phyloP scores from a whole-genome alignment of 2,797 vertebrate genomes.

The Parauchenoglanis punctatus region DNA sequence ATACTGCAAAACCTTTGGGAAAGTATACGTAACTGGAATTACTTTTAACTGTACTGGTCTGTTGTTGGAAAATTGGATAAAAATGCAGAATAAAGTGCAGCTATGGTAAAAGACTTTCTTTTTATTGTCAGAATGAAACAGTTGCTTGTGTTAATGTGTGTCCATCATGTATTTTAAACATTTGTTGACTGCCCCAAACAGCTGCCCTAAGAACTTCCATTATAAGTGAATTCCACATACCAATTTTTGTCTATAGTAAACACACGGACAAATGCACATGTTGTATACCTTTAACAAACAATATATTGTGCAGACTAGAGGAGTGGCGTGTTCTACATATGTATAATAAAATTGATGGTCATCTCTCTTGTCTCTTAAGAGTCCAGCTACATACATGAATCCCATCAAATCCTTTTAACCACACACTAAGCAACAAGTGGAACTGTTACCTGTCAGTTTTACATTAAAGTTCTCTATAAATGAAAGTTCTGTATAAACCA shows the following conservation, averaged over 20 bases:
- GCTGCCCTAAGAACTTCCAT: background rate
- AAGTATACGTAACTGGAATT: background rate
- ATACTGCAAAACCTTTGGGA: background rate
- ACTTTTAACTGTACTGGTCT: background rate
- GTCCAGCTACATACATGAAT: constrained; percentile 11
- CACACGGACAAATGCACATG: background rate
- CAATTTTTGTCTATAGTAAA: background rate
- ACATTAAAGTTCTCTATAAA: background rate
- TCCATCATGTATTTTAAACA: background rate
- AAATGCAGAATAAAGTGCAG: background rate
- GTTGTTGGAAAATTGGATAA: background rate
- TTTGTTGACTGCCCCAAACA: background rate
- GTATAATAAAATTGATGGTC: constrained; percentile 33
- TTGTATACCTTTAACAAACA: background rate
- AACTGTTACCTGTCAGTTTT: background rate
- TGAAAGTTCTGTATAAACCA: background rate
- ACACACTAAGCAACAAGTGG: no score
- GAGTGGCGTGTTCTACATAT: background rate
- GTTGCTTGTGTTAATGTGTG: background rate
- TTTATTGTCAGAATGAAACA: background rate
- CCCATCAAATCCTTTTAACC: background rate
- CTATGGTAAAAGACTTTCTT: background rate
- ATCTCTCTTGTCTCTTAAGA: constrained; percentile 11
- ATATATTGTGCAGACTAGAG: background rate
- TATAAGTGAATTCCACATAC: background rate